These are phyloP conservation scores for Aspiorhynchus laticeps DNA, from an alignment of 2,113 vertebrate genomes.

Conservation along the genomic window DNA sequence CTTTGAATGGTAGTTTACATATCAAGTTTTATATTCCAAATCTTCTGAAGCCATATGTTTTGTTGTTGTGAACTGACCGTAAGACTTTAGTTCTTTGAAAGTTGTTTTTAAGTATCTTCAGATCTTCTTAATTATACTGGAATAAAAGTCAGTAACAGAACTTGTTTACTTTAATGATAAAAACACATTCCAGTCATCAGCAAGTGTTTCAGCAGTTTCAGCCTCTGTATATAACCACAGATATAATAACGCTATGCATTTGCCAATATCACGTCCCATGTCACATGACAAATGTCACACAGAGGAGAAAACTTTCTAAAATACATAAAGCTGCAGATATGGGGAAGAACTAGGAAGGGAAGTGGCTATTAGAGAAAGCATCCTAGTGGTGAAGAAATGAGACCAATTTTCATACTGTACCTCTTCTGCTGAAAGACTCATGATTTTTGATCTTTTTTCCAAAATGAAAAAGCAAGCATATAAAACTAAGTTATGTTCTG, in stretches of 20 bases:
- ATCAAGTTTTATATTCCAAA: too few species aligned
- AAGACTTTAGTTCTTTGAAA: neutral
- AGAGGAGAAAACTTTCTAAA: neutral
- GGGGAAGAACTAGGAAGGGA: neutral
- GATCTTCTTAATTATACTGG: neutral
- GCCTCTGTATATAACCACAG: neutral
- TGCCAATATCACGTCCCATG: neutral
- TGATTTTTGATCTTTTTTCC: neutral
- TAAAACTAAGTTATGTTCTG: neutral
- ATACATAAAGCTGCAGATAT: neutral
- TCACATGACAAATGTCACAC: neutral
- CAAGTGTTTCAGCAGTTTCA: neutral
- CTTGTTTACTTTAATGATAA: neutral
- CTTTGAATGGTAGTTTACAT: neutral
- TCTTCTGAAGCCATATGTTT: neutral
- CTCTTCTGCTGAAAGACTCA: constrained; percentile 16
- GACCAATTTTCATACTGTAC: neutral
- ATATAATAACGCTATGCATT: neutral
- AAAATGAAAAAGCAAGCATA: constrained; percentile 4
- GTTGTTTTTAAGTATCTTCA: neutral
- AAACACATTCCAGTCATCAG: neutral
- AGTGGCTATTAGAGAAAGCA: neutral
- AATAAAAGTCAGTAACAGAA: neutral
- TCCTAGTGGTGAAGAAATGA: neutral
- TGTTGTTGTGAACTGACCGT: neutral